A percentile compares a stretch with the other conserved stretches of the same genome.
These are phyloP conservation scores for Sardina pilchardus DNA, from an alignment of 2,113 vertebrate genomes.

Conservation along the genomic window DNA sequence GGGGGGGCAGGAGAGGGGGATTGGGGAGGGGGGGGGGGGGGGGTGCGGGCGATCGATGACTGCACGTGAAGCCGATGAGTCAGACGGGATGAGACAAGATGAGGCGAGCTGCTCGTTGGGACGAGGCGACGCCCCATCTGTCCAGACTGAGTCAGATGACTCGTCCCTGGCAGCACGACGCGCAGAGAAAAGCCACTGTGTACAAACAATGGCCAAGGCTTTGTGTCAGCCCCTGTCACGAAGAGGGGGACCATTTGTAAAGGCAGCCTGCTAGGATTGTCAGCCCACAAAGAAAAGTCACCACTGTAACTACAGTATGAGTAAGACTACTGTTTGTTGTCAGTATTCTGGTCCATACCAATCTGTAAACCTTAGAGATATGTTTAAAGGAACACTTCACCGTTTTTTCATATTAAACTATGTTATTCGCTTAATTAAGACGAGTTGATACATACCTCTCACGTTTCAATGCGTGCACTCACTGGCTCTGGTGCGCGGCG, in stretches of 20 bases:
- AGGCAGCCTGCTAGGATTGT: background rate
- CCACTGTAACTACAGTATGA: background rate
- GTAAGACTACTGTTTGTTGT: background rate
- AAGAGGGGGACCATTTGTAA: background rate
- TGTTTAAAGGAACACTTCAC: no score
- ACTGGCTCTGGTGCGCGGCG: no score
- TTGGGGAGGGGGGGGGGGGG: background rate
- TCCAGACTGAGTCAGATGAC: conserved; percentile 2
- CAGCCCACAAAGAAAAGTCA: background rate
- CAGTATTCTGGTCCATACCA: background rate
- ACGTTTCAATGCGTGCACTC: no score
- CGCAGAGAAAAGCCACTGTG: background rate
- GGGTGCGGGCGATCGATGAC: background rate
- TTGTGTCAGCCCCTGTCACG: conserved; percentile 7
- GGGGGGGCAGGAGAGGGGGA: background rate
- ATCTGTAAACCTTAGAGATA: background rate
- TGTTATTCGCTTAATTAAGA: no score
- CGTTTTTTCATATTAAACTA: no score
- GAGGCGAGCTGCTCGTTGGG: background rate
- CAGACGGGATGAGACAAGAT: conserved; percentile 2
- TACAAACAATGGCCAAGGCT: background rate
- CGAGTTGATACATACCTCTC: no score
- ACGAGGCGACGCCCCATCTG: background rate
- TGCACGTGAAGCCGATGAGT: conserved; percentile 23
- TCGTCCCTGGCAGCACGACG: background rate